Conservation (phyloP, 1,140 invertebrate species). For the Dryas iulia region DNA sequence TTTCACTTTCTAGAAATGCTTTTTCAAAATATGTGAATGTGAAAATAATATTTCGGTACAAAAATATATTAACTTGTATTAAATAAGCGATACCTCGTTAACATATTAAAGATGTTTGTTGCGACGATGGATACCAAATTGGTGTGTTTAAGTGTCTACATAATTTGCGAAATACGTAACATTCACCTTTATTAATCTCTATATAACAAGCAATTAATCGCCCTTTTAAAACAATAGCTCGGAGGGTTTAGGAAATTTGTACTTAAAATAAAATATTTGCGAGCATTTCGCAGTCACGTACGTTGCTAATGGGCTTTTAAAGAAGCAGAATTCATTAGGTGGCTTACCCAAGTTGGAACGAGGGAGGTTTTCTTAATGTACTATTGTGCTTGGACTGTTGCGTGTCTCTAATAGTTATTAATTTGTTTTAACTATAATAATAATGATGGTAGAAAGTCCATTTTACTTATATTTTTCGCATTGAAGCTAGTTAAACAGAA, state of each 20-base stretch:
- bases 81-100: background rate
- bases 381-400: slow-evolving; percentile 17
- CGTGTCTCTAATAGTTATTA: slow-evolving; percentile 23
- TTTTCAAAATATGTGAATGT: too few species aligned
- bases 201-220: slow-evolving; percentile 30
- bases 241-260: slow-evolving; percentile 26
- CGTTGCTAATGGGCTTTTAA: slow-evolving; percentile 42
- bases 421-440: background rate
- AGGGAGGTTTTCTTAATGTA: slow-evolving; percentile 31
- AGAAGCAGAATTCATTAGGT: slow-evolving; percentile 44
- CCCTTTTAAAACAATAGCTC: slow-evolving; percentile 18
- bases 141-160: slow-evolving; percentile 15
- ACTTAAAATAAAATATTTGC: slow-evolving; percentile 32
- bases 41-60: too few species aligned
- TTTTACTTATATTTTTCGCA: too few species aligned
- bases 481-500: too few species aligned
- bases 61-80: too few species aligned
- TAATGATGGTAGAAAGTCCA: too few species aligned
- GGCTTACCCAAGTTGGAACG: slow-evolving; percentile 33
- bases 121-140: background rate
- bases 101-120: background rate
- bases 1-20: too few species aligned
- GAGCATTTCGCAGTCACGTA: slow-evolving; percentile 41
- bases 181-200: slow-evolving; percentile 33
- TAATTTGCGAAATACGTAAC: slow-evolving; percentile 16